phyloP scores from a whole-genome alignment of 1,140 invertebrate genomes.

The Sarcophaga bullata region DNA sequence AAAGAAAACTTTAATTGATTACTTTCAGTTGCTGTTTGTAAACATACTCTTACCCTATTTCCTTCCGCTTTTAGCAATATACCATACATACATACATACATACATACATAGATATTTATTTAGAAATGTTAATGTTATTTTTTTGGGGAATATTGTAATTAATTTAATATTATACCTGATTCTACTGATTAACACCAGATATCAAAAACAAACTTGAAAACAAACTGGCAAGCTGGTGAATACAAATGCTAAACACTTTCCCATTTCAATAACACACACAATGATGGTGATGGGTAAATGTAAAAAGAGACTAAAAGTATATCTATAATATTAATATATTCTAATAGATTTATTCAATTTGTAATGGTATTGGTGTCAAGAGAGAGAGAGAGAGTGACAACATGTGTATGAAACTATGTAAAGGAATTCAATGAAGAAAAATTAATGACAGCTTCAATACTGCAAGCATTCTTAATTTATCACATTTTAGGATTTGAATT shows the following conservation, averaged over 20 bases:
- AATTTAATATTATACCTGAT: constrained; percentile 9
- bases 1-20: background rate
- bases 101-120: background rate
- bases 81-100: too few species aligned
- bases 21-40: background rate
- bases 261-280: too few species aligned
- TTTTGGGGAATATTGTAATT: background rate
- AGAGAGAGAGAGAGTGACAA: background rate
- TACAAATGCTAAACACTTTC: too few species aligned
- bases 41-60: too few species aligned
- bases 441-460: background rate
- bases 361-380: background rate
- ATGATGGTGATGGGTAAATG: background rate
- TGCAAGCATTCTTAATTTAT: background rate
- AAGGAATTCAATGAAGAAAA: background rate
- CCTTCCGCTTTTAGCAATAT: too few species aligned
- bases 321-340: background rate
- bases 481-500: background rate
- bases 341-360: background rate
- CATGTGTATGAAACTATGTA: background rate
- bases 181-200: background rate
- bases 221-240: too few species aligned
- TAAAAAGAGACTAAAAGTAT: background rate
- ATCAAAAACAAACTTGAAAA: background rate
- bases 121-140: background rate